Conservation (phyloP, 2,797 vertebrate species). For the Eutrigla gurnardus region DNA sequence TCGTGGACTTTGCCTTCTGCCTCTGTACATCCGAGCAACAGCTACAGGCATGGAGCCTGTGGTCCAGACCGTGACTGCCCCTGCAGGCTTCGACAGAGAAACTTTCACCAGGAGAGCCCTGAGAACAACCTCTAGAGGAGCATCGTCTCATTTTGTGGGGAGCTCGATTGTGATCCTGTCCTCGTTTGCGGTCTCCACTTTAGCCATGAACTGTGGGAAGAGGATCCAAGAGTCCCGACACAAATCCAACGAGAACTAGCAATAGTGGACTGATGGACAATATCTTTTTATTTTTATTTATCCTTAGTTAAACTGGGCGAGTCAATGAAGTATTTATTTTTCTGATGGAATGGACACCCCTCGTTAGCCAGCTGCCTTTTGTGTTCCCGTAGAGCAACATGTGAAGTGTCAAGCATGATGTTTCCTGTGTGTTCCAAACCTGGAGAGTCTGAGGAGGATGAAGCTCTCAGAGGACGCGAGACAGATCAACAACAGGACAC, state of each 20-base stretch:
- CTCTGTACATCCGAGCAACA: background rate
- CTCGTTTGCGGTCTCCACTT: conserved; percentile 76
- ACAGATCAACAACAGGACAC: conserved; percentile 21
- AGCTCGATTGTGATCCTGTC: conserved; percentile 82
- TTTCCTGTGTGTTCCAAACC: background rate
- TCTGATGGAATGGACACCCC: background rate
- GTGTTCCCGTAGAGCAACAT: background rate
- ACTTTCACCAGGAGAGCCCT: conserved; percentile 56
- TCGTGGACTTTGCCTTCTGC: conserved; percentile 6
- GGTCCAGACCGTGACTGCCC: conserved; percentile 32
- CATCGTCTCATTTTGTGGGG: conserved; percentile 83
- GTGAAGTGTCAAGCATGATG: background rate
- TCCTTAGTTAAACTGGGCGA: background rate
- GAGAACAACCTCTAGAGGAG: conserved; percentile 66
- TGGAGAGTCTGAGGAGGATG: conserved; percentile 1
- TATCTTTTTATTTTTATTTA: conserved; percentile 9
- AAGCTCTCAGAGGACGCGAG: conserved; percentile 5
- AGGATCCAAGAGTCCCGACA: conserved; percentile 71
- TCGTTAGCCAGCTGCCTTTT: conserved; percentile 24
- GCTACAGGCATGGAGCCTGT: conserved; percentile 70
- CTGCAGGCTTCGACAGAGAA: conserved; percentile 49
- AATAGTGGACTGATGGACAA: conserved; percentile 1
- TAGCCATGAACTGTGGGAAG: conserved; percentile 85
- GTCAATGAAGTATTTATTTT: conserved; percentile 26
- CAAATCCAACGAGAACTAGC: conserved; percentile 59